Evolutionary conservation across 2,797 vertebrate species (phyloP).

Genomic region (Sebastes reedi): DNA sequence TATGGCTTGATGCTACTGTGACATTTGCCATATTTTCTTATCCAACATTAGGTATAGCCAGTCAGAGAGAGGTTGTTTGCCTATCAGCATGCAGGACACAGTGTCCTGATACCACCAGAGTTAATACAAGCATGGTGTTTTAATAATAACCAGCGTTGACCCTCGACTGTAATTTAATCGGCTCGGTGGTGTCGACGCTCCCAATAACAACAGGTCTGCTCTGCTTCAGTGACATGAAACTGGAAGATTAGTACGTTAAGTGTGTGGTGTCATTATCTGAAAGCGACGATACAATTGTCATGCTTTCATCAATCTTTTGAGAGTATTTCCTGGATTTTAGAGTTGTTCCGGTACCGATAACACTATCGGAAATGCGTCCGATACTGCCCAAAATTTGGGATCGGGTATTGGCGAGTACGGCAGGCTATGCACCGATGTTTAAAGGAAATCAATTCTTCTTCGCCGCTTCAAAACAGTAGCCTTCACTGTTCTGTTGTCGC

Average conservation of each 20-base stretch:
- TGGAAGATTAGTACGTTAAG: background rate
- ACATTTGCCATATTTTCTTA: background rate
- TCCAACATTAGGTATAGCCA: background rate
- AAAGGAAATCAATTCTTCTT: too few species aligned
- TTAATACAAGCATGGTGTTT: slow-evolving; percentile 8
- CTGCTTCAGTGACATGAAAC: background rate
- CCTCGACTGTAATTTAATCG: background rate
- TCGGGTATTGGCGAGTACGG: too few species aligned
- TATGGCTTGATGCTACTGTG: background rate
- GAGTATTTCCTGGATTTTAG: background rate
- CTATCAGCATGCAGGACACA: background rate
- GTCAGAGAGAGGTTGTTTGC: background rate
- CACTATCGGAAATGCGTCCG: too few species aligned
- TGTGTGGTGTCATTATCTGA: slow-evolving; percentile 8
- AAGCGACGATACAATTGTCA: background rate
- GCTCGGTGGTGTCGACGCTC: background rate
- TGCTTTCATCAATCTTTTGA: background rate
- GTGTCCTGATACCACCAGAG: background rate
- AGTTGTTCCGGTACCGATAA: too few species aligned
- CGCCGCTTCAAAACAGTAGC: too few species aligned
- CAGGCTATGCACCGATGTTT: too few species aligned
- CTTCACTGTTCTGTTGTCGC: too few species aligned
- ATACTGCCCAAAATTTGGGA: too few species aligned
- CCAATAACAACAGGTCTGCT: slow-evolving; percentile 8
- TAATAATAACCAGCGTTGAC: slow-evolving; percentile 9